These are phyloP conservation scores for Ciconia stormi DNA, from an alignment of 2,113 vertebrate species.

Conservation along the genomic window DNA sequence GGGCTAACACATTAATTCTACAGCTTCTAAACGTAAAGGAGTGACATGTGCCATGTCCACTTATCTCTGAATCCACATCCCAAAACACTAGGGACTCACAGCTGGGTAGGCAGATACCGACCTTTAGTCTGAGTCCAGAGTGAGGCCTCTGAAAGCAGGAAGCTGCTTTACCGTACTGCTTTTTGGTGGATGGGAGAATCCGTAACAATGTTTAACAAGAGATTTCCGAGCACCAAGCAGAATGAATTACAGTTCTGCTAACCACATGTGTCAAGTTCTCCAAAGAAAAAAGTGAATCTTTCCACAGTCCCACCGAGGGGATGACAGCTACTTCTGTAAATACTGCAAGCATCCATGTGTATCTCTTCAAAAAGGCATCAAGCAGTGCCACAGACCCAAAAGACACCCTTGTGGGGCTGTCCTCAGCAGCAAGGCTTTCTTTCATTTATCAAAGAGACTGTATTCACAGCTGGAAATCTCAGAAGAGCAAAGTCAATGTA, in stretches of 20 bases:
- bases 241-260: background rate
- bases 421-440: background rate
- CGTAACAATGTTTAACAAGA: background rate
- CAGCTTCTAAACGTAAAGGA: background rate
- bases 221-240: background rate
- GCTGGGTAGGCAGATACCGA: background rate
- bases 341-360: background rate
- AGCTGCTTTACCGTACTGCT: background rate
- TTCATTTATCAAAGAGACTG: background rate
- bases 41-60: background rate
- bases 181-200: background rate
- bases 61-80: background rate
- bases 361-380: background rate
- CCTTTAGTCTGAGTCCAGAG: background rate
- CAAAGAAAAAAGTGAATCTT: background rate
- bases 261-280: background rate
- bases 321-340: slow-evolving; percentile 14
- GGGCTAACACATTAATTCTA: background rate
- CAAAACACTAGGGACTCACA: background rate
- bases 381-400: background rate
- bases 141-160: background rate
- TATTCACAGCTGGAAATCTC: slow-evolving; percentile 4
- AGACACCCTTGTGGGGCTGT: background rate
- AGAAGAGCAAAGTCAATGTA: background rate
- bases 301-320: background rate